Conservation (phyloP, 2,797 vertebrate species). For the Lithobates pipiens region DNA sequence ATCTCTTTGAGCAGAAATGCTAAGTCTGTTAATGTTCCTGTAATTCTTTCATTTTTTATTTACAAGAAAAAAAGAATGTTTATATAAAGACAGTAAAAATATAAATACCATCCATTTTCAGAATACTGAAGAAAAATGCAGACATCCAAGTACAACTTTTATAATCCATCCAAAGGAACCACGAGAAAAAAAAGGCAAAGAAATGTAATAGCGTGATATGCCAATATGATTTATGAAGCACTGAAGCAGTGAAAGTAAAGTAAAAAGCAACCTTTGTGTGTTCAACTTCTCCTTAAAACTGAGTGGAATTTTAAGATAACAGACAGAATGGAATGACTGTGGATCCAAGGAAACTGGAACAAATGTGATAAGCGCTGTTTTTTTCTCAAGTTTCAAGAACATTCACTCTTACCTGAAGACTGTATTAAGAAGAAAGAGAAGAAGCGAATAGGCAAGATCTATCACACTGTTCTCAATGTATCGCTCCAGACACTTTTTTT, state of each 20-base stretch:
- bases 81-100: constrained; percentile 40
- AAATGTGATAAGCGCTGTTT: constrained; percentile 58
- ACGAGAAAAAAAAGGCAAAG: constrained; percentile 57
- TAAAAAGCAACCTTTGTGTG: constrained; percentile 63
- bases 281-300: constrained; percentile 68
- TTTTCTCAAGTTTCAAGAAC: constrained; percentile 60
- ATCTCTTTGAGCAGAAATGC: not conserved
- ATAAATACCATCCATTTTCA: constrained; percentile 63
- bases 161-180: constrained; percentile 63
- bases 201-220: constrained; percentile 66
- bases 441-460: constrained; percentile 51
- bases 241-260: constrained; percentile 61
- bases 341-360: constrained; percentile 62
- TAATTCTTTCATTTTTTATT: constrained; percentile 3
- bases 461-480: constrained; percentile 42
- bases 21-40: not conserved
- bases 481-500: constrained; percentile 15
- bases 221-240: constrained; percentile 72
- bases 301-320: constrained; percentile 66
- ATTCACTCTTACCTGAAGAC: constrained; percentile 65
- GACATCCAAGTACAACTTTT: constrained; percentile 51
- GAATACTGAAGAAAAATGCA: constrained; percentile 4
- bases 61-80: constrained; percentile 9
- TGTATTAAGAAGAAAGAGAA: constrained; percentile 61
- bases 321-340: constrained; percentile 57